These are phyloP conservation scores for Bombus sibiricus DNA, from an alignment of 1,140 invertebrate genomes.

Conservation along the genomic window DNA sequence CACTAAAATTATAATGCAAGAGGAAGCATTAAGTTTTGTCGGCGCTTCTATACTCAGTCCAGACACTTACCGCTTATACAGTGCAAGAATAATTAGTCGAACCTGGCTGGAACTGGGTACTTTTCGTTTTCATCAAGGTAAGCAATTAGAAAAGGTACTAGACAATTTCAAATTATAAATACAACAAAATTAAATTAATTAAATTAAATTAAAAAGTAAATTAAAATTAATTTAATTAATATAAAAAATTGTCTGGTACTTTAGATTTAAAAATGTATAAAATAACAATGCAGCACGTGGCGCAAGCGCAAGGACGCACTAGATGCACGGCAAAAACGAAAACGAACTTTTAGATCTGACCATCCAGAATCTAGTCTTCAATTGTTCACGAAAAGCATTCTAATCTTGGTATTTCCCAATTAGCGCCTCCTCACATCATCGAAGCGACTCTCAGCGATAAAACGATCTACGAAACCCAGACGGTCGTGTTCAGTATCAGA, in stretches of 20 bases:
- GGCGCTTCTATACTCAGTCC: not conserved
- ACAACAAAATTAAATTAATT: not conserved
- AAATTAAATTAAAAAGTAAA: too few species aligned
- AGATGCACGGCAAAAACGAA: slow-evolving; percentile 40
- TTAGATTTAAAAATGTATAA: not conserved
- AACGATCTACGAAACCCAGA: slow-evolving; percentile 89
- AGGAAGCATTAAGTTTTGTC: slow-evolving; percentile 24
- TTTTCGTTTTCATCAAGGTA: slow-evolving; percentile 12
- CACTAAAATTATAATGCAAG: not conserved
- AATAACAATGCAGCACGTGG: slow-evolving; percentile 44
- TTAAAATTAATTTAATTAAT: too few species aligned
- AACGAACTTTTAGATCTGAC: not conserved
- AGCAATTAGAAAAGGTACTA: not conserved
- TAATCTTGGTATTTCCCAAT: not conserved
- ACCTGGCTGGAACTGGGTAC: not conserved
- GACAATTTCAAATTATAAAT: not conserved
- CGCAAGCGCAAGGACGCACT: slow-evolving; percentile 22
- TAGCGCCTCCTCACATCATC: slow-evolving; percentile 89
- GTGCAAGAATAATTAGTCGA: not conserved
- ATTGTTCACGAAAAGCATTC: too few species aligned
- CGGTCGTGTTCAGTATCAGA: slow-evolving; percentile 87
- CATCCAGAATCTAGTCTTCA: not conserved
- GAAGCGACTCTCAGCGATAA: slow-evolving; percentile 89
- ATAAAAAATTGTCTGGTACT: slow-evolving; percentile 15
- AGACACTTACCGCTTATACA: slow-evolving; percentile 17